Conservation (phyloP, 1,140 invertebrate genomes). For the Cylas formicarius region DNA sequence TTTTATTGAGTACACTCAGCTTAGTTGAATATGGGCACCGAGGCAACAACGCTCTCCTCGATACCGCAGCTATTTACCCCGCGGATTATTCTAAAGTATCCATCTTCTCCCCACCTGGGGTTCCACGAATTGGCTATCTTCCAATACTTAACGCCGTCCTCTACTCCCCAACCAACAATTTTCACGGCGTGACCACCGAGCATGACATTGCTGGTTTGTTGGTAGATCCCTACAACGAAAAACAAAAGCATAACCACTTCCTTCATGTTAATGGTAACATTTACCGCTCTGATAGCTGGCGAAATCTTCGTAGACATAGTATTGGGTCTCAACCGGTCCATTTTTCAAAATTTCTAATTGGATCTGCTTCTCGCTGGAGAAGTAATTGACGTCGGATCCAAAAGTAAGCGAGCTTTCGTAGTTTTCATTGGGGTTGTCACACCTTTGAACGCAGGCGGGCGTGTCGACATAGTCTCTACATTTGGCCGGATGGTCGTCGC, state of each 20-base stretch:
- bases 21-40: no score
- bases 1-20: no score
- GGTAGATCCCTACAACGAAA: slow-evolving; percentile 62
- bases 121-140: slow-evolving; percentile 89
- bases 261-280: not conserved
- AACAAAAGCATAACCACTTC: not conserved
- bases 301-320: slow-evolving; percentile 58
- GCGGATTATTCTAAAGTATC: slow-evolving; percentile 79
- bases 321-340: slow-evolving; percentile 20
- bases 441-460: slow-evolving; percentile 35
- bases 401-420: slow-evolving; percentile 48
- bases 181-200: slow-evolving; percentile 87
- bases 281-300: slow-evolving; percentile 56
- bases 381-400: slow-evolving; percentile 48
- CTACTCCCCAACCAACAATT: slow-evolving; percentile 79
- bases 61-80: slow-evolving; percentile 83
- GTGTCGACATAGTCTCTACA: slow-evolving; percentile 46
- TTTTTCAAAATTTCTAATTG: slow-evolving; percentile 24
- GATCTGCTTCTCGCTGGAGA: slow-evolving; percentile 43
- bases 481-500: slow-evolving; percentile 54
- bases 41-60: slow-evolving; percentile 69
- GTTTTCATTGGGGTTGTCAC: slow-evolving; percentile 47
- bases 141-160: slow-evolving; percentile 76
- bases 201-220: slow-evolving; percentile 60
- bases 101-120: slow-evolving; percentile 73